phyloP scores from a whole-genome alignment of 2,113 vertebrate genomes.

The Amazona vittata region DNA sequence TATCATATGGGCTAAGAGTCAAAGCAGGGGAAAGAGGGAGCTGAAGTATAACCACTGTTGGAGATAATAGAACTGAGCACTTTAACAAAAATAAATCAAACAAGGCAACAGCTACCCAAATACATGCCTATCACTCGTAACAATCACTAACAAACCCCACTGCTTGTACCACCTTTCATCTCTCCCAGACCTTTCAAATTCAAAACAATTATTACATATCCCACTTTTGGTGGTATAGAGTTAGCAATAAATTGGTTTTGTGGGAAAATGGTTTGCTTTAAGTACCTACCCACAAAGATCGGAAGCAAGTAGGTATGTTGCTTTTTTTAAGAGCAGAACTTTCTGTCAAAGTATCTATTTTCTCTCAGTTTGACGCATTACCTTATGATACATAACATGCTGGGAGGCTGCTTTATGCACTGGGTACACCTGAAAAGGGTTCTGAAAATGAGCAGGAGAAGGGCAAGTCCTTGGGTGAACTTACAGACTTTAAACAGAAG shows the following conservation, averaged over 20 bases:
- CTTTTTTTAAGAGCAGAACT: background rate
- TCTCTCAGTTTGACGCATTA: background rate
- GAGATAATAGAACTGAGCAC: background rate
- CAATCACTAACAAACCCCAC: background rate
- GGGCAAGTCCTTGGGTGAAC: background rate
- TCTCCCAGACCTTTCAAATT: background rate
- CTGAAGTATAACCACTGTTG: background rate
- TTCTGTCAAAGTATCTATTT: conserved; percentile 29
- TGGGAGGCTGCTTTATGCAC: background rate
- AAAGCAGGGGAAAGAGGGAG: background rate
- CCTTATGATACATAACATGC: background rate
- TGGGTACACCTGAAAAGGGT: background rate
- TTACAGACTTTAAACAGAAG: background rate
- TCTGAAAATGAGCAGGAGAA: conserved; percentile 12
- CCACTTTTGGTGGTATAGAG: background rate
- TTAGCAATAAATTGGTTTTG: background rate
- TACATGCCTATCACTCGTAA: background rate
- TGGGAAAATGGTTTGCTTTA: background rate
- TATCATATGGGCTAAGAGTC: background rate
- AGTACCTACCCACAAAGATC: background rate
- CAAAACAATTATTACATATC: background rate
- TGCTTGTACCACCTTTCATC: background rate
- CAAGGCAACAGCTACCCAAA: background rate
- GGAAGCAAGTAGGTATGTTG: background rate
- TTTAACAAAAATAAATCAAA: background rate